Percentiles rank a stretch among this genome's conserved stretches.
Conservation (phyloP, 2,888 invertebrate species). For the Catotricha subobsoleta region DNA sequence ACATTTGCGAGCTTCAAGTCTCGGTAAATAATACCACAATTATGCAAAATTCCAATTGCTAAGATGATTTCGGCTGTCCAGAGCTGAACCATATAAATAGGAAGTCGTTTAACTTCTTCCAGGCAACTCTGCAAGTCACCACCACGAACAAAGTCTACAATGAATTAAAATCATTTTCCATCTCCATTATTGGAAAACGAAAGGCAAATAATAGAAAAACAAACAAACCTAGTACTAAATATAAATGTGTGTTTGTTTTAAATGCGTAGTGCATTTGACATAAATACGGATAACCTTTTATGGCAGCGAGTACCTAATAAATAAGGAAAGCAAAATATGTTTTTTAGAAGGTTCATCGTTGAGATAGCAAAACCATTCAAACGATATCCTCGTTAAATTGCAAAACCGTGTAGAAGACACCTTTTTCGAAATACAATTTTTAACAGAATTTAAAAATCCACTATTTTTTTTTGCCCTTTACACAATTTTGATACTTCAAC, state of each 20-base stretch:
- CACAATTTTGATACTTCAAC: no score
- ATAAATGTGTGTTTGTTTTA: constrained; percentile 91
- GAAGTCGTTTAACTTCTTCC: constrained; percentile 83
- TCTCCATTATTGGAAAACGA: no score
- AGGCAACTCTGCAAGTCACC: constrained; percentile 95
- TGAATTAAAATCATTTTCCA: no score
- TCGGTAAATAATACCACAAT: constrained; percentile 92
- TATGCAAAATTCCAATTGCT: constrained; percentile 87
- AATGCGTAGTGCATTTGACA: constrained; percentile 96
- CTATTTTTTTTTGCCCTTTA: no score
- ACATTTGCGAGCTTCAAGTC: constrained; percentile 98
- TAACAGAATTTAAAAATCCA: no score
- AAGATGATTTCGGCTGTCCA: constrained; percentile 93
- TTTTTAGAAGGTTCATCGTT: no score
- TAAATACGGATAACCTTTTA: constrained; percentile 85
- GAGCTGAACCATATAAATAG: constrained; percentile 73
- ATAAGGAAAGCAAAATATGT: no score
- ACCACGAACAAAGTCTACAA: constrained; percentile 88
- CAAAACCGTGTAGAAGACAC: not conserved
- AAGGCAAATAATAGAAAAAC: no score
- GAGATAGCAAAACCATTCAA: not conserved
- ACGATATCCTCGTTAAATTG: not conserved
- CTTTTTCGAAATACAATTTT: no score
- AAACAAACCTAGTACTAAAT: constrained; percentile 84
- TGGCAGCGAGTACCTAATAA: constrained; percentile 71